These are phyloP conservation scores for Rhinoraja longicauda DNA, from an alignment of 2,797 vertebrate species.

Conservation along the genomic window DNA sequence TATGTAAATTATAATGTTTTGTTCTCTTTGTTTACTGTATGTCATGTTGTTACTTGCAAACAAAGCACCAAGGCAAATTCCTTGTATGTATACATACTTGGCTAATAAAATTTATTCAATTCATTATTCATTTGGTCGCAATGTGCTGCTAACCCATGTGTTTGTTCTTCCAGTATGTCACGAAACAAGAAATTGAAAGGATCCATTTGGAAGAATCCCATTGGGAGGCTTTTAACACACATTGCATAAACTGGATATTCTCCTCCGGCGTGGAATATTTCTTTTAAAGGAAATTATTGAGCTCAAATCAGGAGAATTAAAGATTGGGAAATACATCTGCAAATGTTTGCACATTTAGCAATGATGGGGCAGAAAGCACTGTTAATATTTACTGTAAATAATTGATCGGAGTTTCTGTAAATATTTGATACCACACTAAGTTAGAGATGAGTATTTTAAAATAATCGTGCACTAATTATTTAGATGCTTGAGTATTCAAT, in stretches of 20 bases:
- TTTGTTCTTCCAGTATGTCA: not conserved
- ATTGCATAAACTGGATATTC: not conserved
- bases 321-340: not conserved
- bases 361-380: not conserved
- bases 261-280: not conserved
- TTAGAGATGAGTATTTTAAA: slow-evolving; percentile 74
- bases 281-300: not conserved
- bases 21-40: no score
- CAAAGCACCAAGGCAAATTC: no score
- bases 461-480: slow-evolving; percentile 48
- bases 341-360: not conserved
- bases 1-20: no score
- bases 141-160: not conserved
- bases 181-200: not conserved
- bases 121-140: not conserved
- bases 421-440: slow-evolving; percentile 54
- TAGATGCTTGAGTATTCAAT: slow-evolving; percentile 4
- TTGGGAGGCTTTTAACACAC: not conserved
- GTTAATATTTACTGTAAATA: slow-evolving; percentile 60
- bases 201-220: not conserved
- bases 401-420: slow-evolving; percentile 63
- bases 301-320: not conserved
- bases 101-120: no score
- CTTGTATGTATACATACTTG: no score
- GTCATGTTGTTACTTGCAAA: no score